These are phyloP conservation scores for Machimus atricapillus DNA, from an alignment of 2,888 invertebrate species.

Conservation along the genomic window DNA sequence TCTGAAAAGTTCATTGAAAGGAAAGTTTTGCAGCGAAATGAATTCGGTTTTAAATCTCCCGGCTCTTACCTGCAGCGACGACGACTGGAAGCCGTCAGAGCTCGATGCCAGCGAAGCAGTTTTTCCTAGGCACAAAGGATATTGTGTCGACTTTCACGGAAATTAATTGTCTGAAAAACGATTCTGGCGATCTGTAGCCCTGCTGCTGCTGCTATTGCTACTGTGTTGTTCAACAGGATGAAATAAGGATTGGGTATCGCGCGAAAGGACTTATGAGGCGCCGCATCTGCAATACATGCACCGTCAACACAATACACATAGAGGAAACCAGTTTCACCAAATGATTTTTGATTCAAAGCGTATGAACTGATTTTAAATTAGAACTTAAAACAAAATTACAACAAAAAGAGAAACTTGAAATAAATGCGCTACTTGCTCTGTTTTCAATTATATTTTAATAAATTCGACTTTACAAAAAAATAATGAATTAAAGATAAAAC, in stretches of 20 bases:
- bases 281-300: not conserved
- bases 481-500: no score
- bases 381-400: no score
- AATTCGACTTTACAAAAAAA: no score
- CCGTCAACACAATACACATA: not conserved
- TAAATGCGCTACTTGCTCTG: no score
- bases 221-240: not conserved
- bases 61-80: not conserved
- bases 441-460: no score
- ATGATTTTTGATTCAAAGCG: not conserved
- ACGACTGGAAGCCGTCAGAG: not conserved
- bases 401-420: no score
- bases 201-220: not conserved
- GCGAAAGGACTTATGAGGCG: not conserved
- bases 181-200: not conserved
- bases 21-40: conserved; percentile 35
- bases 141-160: conserved; percentile 21
- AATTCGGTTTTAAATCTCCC: conserved; percentile 13
- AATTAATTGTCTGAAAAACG: conserved; percentile 28
- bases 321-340: not conserved
- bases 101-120: not conserved
- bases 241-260: not conserved
- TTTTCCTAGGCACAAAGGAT: conserved; percentile 5
- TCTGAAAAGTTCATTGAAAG: conserved; percentile 25
- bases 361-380: not conserved